Percentiles rank a stretch among this genome's conserved stretches.
Evolutionary conservation across 1,140 invertebrate species (phyloP).

Genomic region (Pararge aegeria): DNA sequence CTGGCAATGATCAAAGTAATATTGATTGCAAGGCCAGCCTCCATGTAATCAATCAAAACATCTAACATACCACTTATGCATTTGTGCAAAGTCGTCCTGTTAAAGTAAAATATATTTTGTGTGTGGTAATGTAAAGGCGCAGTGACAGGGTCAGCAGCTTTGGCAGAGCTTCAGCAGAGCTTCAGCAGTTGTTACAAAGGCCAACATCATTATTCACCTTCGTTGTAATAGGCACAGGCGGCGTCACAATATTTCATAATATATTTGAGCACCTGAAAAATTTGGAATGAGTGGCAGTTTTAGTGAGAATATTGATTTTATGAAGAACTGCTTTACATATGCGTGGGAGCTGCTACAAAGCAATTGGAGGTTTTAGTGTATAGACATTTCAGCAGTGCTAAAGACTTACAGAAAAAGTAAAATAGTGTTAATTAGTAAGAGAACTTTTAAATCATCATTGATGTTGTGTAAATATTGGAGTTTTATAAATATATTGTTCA

Average conservation of each 20-base stretch:
- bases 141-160: slow-evolving; percentile 43
- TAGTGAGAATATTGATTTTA: slow-evolving; percentile 23
- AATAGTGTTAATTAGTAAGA: slow-evolving; percentile 13
- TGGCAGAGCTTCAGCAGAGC: slow-evolving; percentile 20
- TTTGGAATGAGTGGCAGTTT: slow-evolving; percentile 29
- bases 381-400: slow-evolving; percentile 40
- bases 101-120: slow-evolving; percentile 54
- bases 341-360: slow-evolving; percentile 6
- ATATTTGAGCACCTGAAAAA: slow-evolving; percentile 40
- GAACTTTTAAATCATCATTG: slow-evolving; percentile 22
- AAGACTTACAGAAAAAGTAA: slow-evolving; percentile 30
- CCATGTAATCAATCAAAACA: slow-evolving; percentile 76
- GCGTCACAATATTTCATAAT: slow-evolving; percentile 42
- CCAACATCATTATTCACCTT: slow-evolving; percentile 43
- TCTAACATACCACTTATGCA: slow-evolving; percentile 29
- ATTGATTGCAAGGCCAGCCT: slow-evolving; percentile 93
- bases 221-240: slow-evolving; percentile 59
- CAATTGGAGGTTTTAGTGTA: slow-evolving; percentile 31
- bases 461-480: slow-evolving; percentile 34
- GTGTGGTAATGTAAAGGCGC: slow-evolving; percentile 65
- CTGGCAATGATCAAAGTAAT: slow-evolving; percentile 84
- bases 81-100: slow-evolving; percentile 52
- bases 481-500: slow-evolving; percentile 23
- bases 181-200: slow-evolving; percentile 17
- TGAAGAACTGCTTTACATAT: slow-evolving; percentile 22